A percentile compares a stretch with the other conserved stretches of the same genome.
Conservation (phyloP, 2,888 invertebrate species). For the Campoplex capitator region DNA sequence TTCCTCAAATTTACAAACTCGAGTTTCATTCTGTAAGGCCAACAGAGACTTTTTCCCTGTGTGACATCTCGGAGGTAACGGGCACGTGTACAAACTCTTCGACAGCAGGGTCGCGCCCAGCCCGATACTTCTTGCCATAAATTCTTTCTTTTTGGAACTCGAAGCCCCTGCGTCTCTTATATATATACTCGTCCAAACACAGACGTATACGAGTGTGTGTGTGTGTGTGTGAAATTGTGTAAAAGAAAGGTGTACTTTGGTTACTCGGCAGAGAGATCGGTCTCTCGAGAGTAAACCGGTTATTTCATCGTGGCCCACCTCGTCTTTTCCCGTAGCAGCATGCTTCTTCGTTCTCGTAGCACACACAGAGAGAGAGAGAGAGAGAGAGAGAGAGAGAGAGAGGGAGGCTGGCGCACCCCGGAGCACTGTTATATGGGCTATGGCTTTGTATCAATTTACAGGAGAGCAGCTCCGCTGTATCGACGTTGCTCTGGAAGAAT, state of each 20-base stretch:
- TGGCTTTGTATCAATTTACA: conserved; percentile 22
- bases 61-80: neutral
- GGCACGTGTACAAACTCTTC: neutral
- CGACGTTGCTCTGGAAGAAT: neutral
- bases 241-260: conserved; percentile 37
- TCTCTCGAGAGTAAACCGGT: conserved; percentile 65
- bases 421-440: conserved; percentile 9
- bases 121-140: neutral
- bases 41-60: neutral
- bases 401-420: conserved; percentile 31
- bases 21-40: neutral
- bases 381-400: too few species aligned
- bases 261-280: conserved; percentile 61
- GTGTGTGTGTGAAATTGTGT: conserved; percentile 15
- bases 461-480: neutral
- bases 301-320: conserved; percentile 66
- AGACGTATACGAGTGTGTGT: neutral
- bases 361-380: too few species aligned
- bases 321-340: conserved; percentile 39
- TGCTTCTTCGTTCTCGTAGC: conserved; percentile 8
- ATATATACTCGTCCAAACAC: neutral
- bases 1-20: neutral
- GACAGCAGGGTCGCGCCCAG: neutral
- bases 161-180: neutral
- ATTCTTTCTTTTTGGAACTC: neutral